Conservation (phyloP, 1,140 invertebrate species). For the Aphaenogaster floridana region DNA sequence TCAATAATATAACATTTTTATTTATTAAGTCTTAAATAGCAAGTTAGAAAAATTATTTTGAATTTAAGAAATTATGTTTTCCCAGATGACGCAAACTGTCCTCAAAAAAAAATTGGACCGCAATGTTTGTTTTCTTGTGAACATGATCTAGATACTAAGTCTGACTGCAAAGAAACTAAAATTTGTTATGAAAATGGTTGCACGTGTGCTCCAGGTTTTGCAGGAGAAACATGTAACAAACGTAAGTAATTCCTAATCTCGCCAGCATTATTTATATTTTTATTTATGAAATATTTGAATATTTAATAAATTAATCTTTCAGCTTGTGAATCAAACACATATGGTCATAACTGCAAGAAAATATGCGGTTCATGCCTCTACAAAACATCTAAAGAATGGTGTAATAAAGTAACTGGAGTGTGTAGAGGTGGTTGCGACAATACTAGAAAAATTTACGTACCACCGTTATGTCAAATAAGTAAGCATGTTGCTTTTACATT, state of each 20-base stretch:
- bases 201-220: too few relatives aligned
- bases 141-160: not conserved
- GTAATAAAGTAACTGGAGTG: constrained; percentile 54
- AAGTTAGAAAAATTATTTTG: not conserved
- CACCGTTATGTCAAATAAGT: constrained; percentile 70
- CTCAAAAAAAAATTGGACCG: constrained; percentile 44
- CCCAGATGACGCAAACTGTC: constrained; percentile 36
- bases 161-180: too few relatives aligned
- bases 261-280: too few relatives aligned
- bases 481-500: not conserved
- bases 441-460: constrained; percentile 19
- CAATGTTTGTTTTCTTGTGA: constrained; percentile 46
- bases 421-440: constrained; percentile 56
- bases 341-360: too few relatives aligned
- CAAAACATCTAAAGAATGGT: not conserved
- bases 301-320: too few relatives aligned
- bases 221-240: too few relatives aligned
- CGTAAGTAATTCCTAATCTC: too few relatives aligned
- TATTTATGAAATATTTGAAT: too few relatives aligned
- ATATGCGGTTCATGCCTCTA: too few relatives aligned
- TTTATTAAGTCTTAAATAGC: not conserved
- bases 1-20: not conserved
- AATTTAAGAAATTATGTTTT: not conserved
- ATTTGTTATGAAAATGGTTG: too few relatives aligned
- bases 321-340: too few relatives aligned